Evolutionary conservation across 2,797 vertebrate genomes (phyloP), one percentile per base, ranked within the genome.

Genomic region (Sarcophilus harrisii): DNA sequence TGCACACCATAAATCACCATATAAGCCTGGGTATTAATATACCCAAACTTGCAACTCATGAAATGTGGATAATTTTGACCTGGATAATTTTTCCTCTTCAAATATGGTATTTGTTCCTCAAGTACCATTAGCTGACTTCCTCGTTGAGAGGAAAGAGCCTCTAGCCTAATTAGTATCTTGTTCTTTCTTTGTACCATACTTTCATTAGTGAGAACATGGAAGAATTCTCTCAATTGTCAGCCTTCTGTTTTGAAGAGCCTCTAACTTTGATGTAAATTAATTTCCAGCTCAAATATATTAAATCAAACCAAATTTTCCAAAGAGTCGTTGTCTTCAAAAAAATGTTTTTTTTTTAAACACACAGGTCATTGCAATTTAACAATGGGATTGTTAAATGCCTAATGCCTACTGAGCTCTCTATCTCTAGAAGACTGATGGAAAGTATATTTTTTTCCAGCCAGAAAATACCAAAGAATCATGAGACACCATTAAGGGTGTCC

Each of bases 121-220:
- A 93, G 81, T 32, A 73, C 66, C 96, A 94, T 94, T 93, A 32
- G 92, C 18, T 73, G n/a, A 8, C n/a, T 29, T 5, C 5, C 21
- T 95, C 16, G 30, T 90, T 94, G 91, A 92, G 52, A 27, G 92
- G 58, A 89, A 92, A 93, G 95, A 58, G 24, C 59, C 30, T 95
- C 90, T 54, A 62, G 54, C 58, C 57, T 66, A 28, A 57, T 11
- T 73, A 32, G 59, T 6, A 73, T 38, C 16, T 73, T 38, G 21
- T n/a, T 73, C 32, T 81, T 93, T 57, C 73, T 91, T 60, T 0
- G 0, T 54, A 54, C 94, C 92, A 66, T 27, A 38, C 4, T 55
- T 55, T 13, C 58, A 91, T 91, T 59, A 0, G 0, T 29, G 29
- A 73, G 90, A 91, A 93, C 58, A 54, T 81, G 54, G 32, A 3